Conservation (phyloP, 2,888 invertebrate genomes). For the Pachycephus smyrnensis region DNA sequence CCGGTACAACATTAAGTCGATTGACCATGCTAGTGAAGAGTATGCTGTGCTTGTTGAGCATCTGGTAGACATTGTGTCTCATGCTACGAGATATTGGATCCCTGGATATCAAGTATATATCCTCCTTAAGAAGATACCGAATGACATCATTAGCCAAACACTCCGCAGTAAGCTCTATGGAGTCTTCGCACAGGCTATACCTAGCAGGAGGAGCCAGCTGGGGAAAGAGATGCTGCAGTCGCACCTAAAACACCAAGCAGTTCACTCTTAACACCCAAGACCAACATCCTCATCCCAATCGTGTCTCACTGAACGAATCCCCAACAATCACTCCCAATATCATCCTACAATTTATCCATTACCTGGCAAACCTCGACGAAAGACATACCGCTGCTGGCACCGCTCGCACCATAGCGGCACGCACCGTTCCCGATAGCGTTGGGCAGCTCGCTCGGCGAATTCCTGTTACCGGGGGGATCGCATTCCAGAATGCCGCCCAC, state of each 20-base stretch:
- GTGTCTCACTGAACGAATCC: too few species aligned
- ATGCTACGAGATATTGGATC: constrained; percentile 67
- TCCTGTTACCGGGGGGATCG: constrained; percentile 62
- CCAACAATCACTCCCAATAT: too few species aligned
- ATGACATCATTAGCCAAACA: constrained; percentile 62
- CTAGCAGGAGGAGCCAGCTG: constrained; percentile 51
- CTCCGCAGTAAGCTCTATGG: constrained; percentile 60
- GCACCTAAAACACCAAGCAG: constrained; percentile 47
- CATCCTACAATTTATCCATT: constrained; percentile 22
- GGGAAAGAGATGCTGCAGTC: constrained; percentile 61
- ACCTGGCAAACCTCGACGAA: constrained; percentile 65
- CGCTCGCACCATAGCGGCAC: constrained; percentile 60
- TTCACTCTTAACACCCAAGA: too few species aligned
- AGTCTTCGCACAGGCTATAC: constrained; percentile 54
- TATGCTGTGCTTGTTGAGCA: constrained; percentile 67
- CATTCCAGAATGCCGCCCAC: constrained; percentile 65
- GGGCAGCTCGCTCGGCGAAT: constrained; percentile 45
- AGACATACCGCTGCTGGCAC: constrained; percentile 58
- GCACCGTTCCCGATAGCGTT: constrained; percentile 48
- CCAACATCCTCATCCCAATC: too few species aligned
- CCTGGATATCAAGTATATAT: constrained; percentile 60
- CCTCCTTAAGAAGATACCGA: constrained; percentile 61
- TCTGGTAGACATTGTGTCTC: constrained; percentile 65
- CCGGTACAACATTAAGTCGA: constrained; percentile 64
- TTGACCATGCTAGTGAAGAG: constrained; percentile 68